Evolutionary conservation across 2,797 vertebrate species (phyloP).

Genomic region (Yasuhikotakia modesta): DNA sequence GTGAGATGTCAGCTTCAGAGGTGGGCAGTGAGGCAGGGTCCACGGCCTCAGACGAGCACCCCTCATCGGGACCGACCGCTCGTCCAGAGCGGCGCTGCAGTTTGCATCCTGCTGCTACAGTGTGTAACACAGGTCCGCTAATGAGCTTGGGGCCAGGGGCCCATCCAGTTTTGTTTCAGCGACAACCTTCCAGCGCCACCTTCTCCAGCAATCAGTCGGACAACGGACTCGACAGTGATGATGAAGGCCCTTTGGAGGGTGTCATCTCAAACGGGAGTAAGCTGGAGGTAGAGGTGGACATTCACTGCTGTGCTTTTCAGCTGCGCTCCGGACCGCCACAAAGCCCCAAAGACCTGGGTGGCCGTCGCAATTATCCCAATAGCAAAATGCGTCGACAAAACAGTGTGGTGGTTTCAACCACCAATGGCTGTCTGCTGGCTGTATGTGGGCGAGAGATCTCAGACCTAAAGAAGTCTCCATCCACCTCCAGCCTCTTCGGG

Average conservation of each 20-base stretch:
- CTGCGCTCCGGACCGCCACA: slow-evolving; percentile 74
- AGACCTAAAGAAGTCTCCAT: slow-evolving; percentile 91
- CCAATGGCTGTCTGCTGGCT: slow-evolving; percentile 81
- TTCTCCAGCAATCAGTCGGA: slow-evolving; percentile 97
- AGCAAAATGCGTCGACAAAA: slow-evolving; percentile 84
- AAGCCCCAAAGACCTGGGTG: slow-evolving; percentile 65
- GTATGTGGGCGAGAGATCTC: slow-evolving; percentile 82
- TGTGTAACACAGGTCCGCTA: slow-evolving; percentile 70
- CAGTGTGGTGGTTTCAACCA: slow-evolving; percentile 85
- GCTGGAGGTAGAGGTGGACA: slow-evolving; percentile 95
- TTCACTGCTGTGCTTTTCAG: slow-evolving; percentile 92
- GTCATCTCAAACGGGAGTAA: slow-evolving; percentile 94
- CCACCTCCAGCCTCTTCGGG: slow-evolving; percentile 88
- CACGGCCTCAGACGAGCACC: slow-evolving; percentile 92
- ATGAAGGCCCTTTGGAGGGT: slow-evolving; percentile 90
- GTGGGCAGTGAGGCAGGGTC: slow-evolving; percentile 95
- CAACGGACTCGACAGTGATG: slow-evolving; percentile 94
- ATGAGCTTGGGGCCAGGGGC: slow-evolving; percentile 51
- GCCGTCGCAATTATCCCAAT: slow-evolving; percentile 70
- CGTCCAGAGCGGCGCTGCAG: slow-evolving; percentile 90
- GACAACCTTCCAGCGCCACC: slow-evolving; percentile 88
- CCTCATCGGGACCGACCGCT: slow-evolving; percentile 65
- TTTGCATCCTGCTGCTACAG: slow-evolving; percentile 82
- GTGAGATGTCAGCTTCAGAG: slow-evolving; percentile 92
- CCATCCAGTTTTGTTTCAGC: slow-evolving; percentile 83